Evolutionary conservation across 2,888 invertebrate genomes (phyloP).

Genomic region (Watsonalla cultraria): DNA sequence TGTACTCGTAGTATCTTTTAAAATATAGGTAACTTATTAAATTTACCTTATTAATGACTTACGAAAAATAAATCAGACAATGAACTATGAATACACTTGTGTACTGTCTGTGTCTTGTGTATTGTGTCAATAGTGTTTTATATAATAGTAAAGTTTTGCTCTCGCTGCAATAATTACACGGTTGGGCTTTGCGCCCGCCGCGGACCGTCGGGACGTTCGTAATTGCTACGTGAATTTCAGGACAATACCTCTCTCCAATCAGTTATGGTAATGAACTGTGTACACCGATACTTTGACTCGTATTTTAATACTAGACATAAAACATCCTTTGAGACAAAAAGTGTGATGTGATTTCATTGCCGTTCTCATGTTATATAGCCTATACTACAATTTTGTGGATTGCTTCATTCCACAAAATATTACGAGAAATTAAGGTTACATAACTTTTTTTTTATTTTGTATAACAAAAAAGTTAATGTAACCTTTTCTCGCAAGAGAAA

Average conservation of each 20-base stretch:
- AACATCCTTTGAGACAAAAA: neutral
- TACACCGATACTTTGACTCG: slow-evolving; percentile 39
- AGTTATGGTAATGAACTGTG: slow-evolving; percentile 65
- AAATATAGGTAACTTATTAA: too few species aligned
- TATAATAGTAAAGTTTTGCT: slow-evolving; percentile 47
- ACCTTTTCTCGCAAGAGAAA: too few species aligned
- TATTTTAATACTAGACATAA: slow-evolving; percentile 19
- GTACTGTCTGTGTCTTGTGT: neutral
- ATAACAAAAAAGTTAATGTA: too few species aligned
- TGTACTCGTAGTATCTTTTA: too few species aligned
- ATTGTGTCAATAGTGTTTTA: slow-evolving; percentile 24
- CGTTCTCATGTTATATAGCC: neutral
- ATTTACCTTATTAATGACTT: too few species aligned
- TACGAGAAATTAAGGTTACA: too few species aligned
- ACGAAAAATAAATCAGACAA: too few species aligned
- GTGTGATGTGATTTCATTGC: neutral
- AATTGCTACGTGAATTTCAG: slow-evolving; percentile 42
- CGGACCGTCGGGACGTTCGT: slow-evolving; percentile 18
- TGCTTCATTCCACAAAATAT: too few species aligned
- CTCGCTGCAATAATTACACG: slow-evolving; percentile 45
- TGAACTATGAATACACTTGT: too few species aligned
- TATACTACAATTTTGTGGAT: too few species aligned
- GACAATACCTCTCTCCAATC: slow-evolving; percentile 53
- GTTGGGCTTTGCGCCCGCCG: slow-evolving; percentile 18
- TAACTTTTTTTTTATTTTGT: too few species aligned